A percentile compares a stretch with the other conserved stretches of the same genome.
phyloP scores from a whole-genome alignment of 1,140 invertebrate species.

The Drosophila tristis region DNA sequence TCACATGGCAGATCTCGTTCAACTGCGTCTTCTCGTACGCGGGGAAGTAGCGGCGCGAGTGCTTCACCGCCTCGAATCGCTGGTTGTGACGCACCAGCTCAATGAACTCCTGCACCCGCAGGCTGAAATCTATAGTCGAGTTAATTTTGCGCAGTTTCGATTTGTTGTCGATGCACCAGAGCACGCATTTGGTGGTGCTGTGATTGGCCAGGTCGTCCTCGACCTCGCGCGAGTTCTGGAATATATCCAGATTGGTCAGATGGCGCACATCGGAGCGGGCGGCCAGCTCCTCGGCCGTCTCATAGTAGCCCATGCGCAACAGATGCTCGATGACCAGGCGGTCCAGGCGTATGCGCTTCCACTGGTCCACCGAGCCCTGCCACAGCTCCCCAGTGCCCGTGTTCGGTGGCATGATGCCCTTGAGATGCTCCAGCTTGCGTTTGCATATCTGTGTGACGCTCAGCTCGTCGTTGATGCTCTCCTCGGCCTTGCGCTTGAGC shows the following conservation, averaged over 20 bases:
- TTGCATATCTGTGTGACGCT: conserved; percentile 91
- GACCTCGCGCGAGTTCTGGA: conserved; percentile 95
- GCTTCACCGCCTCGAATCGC: conserved; percentile 95
- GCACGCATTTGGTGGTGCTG: conserved; percentile 95
- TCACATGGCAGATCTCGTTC: conserved; percentile 95
- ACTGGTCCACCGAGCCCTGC: conserved; percentile 89
- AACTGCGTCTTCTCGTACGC: conserved; percentile 94
- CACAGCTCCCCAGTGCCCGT: conserved; percentile 75
- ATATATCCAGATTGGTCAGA: conserved; percentile 95
- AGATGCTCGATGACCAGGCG: conserved; percentile 98
- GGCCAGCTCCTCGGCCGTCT: conserved; percentile 94
- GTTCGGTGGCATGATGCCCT: conserved; percentile 87
- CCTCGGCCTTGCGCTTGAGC: conserved; percentile 96
- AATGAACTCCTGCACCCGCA: conserved; percentile 97
- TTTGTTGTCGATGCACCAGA: conserved; percentile 99
- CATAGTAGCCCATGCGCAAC: conserved; percentile 97
- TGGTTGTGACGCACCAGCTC: conserved; percentile 95
- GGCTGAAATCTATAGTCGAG: conserved; percentile 95
- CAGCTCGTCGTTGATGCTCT: conserved; percentile 96
- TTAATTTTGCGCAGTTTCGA: conserved; percentile 97
- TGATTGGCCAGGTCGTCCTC: conserved; percentile 90
- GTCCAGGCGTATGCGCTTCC: conserved; percentile 92
- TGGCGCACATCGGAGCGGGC: conserved; percentile 93
- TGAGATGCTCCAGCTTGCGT: conserved; percentile 95
- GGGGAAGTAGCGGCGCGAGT: conserved; percentile 96